These are phyloP conservation scores for Myocastor coypus DNA, from an alignment of 2,113 vertebrate genomes.

Conservation along the genomic window DNA sequence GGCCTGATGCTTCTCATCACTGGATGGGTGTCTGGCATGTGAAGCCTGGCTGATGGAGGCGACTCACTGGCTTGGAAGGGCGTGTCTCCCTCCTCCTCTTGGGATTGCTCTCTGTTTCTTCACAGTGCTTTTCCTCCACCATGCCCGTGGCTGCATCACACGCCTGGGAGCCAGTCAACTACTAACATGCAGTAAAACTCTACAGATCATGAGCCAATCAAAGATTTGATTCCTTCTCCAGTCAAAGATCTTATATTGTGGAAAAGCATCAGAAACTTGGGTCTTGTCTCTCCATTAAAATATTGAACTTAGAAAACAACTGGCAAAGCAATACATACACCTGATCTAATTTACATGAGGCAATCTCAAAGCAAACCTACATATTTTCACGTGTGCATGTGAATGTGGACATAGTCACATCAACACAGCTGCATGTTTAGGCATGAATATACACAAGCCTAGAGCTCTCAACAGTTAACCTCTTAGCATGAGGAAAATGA, in stretches of 20 bases:
- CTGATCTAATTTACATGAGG: background rate
- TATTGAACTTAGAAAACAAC: background rate
- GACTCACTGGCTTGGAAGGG: background rate
- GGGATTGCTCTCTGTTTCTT: background rate
- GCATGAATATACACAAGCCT: background rate
- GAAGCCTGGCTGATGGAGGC: background rate
- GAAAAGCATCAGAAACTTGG: background rate
- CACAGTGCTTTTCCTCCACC: background rate
- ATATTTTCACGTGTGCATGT: background rate
- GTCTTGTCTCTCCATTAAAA: background rate
- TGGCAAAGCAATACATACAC: background rate
- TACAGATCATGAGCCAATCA: background rate
- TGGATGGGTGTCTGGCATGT: too few species aligned
- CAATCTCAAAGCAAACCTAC: background rate
- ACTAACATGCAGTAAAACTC: background rate
- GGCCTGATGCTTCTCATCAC: background rate
- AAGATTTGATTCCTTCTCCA: background rate
- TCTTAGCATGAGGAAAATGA: background rate
- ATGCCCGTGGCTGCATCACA: background rate
- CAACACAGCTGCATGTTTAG: background rate
- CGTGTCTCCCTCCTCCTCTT: background rate
- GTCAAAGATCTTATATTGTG: background rate
- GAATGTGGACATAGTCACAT: background rate
- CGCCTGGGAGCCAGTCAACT: background rate
- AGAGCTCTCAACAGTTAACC: background rate